phyloP scores from a whole-genome alignment of 2,797 vertebrate genomes.

The Paramormyrops hopkinsi region DNA sequence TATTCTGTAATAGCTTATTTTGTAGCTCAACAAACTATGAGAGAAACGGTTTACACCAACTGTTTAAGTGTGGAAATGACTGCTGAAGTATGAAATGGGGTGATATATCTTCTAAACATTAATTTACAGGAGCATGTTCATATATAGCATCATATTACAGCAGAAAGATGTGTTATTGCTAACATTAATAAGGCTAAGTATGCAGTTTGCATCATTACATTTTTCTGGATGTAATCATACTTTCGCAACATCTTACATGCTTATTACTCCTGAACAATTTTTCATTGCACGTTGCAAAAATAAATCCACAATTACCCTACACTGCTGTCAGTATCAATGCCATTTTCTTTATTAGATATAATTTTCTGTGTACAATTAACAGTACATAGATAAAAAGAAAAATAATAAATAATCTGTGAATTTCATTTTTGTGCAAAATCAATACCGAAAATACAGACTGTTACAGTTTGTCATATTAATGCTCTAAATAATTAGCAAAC shows the following conservation, averaged over 20 bases:
- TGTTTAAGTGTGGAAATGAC: not conserved
- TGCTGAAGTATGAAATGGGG: not conserved
- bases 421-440: slow-evolving; percentile 20
- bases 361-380: slow-evolving; percentile 9
- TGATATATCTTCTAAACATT: not conserved
- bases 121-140: not conserved
- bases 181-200: not conserved
- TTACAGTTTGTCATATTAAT: slow-evolving; percentile 42
- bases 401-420: slow-evolving; percentile 11
- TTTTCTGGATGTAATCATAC: not conserved
- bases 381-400: slow-evolving; percentile 16
- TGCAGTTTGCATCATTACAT: not conserved
- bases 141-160: not conserved
- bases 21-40: not conserved
- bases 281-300: not conserved
- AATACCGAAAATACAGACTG: slow-evolving; percentile 22
- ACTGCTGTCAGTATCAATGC: not conserved
- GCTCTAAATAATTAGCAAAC: slow-evolving; percentile 4
- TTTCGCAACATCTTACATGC: not conserved
- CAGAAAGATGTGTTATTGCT: not conserved
- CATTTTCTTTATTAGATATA: slow-evolving; percentile 22
- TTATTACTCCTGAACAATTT: not conserved
- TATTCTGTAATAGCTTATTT: not conserved
- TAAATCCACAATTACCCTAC: not conserved
- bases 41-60: not conserved